Base-by-base conservation (phyloP, 2,113 vertebrate genomes). In the Donacobius atricapilla region DNA sequence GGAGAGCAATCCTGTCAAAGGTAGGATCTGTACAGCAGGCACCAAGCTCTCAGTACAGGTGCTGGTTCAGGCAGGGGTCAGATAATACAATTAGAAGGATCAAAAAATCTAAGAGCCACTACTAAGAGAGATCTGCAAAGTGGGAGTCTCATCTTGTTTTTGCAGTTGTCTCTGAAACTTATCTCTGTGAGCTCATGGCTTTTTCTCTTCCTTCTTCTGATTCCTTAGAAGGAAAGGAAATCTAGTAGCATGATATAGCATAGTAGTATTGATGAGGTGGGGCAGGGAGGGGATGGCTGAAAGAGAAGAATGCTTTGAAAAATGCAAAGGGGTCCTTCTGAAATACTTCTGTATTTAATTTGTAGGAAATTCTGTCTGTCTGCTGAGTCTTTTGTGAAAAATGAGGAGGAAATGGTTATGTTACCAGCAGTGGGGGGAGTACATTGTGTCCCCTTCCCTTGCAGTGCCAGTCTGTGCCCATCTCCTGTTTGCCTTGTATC, bases 1-100 rank as follows among this genome's bases (percentile, higher is more conserved):
- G 92, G 42, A 97, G 90, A 83, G 51, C 72, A 42, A 19, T 98
- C 45, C 96, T 98, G 45, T 90, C 93, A 40, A 98, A 99, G 99
- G 99, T 99, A 93, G 76, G 64, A 12, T 42, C 60, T 75, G 48
- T 58, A 9, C 6, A 27, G 76, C 58, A 68, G 24, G 27, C 35
- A 16, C 33, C 21, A 21, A 50, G 30, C 40, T 64, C 21, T 47
- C 28, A 47, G 51, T 72, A 65, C 27, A 51, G 45, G 12, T 91
- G 47, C 45, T 63, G n/a, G 5, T 54, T 80, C 44, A 83, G 56
- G 39, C 66, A 80, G 31, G 33, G 30, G 25, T 73, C 70, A 58
- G 9, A 14, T 86, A 16, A 40, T 66, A 24, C 50, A 77, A 5
- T 47, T 56, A 31, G 35, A 51, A 53, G 13, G 23, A 50, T 21